These are phyloP conservation scores for Turritopsis dohrnii DNA, from an alignment of 30 jellyfish, hydroid and myxozoan species.

Conservation along the genomic window DNA sequence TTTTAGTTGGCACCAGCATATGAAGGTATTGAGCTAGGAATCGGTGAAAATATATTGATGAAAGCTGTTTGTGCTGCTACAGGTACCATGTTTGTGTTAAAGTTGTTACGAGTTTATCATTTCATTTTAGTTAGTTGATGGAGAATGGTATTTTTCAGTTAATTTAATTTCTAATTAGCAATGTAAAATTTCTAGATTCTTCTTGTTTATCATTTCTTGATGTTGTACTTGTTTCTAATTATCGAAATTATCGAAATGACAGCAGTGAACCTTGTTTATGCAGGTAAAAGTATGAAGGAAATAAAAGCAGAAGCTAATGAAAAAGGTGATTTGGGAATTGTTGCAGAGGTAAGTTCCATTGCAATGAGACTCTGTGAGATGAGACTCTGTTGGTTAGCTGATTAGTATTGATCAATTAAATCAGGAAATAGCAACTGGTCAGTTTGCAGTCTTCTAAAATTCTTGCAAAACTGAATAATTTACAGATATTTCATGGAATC, in stretches of 20 bases:
- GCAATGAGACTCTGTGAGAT: background rate
- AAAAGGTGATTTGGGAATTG: constrained; percentile 90
- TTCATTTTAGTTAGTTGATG: background rate
- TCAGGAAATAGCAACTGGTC: too few species aligned
- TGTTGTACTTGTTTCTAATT: background rate
- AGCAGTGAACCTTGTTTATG: background rate
- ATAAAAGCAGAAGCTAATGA: constrained; percentile 67
- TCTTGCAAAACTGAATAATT: background rate
- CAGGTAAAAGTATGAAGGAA: constrained; percentile 80
- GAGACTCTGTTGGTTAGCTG: too few species aligned
- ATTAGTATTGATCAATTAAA: too few species aligned
- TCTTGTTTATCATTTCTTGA: background rate
- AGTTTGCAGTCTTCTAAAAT: too few species aligned
- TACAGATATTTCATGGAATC: too few species aligned
- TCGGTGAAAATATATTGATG: constrained; percentile 83
- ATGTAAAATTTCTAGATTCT: too few species aligned
- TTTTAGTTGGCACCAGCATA: constrained; percentile 94
- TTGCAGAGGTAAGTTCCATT: constrained; percentile 71
- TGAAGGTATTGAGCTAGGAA: constrained; percentile 95
- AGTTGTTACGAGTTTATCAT: background rate
- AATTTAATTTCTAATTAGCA: too few species aligned
- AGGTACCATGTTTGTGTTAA: constrained; percentile 38
- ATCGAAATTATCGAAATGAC: background rate
- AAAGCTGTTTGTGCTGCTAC: constrained; percentile 94
- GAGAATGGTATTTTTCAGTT: background rate